Base-by-base conservation (phyloP, 2,113 vertebrate genomes). In the Mustelus asterias region DNA sequence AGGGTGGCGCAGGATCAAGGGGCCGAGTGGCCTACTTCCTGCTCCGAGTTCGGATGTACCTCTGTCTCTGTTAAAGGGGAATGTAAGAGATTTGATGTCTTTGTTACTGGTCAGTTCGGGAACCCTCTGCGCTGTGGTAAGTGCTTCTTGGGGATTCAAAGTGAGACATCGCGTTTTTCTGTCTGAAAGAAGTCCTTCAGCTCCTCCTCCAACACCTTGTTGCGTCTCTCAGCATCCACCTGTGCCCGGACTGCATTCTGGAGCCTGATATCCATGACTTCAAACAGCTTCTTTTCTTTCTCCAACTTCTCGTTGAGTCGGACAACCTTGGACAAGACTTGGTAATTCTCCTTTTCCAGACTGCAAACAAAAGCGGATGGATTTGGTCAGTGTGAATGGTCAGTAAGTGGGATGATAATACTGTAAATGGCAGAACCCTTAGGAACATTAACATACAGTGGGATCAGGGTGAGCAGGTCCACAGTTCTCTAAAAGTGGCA, bases 301-400 rank as follows among this genome's bases (percentile, higher is more conserved):
- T 99, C 98, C 70, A 99, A 58, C 6, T 98, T 98, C 29, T 98
- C 97, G 65, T 96, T 98, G 80, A 99, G 98, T 96, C 98, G 98
- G 0, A 98, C 97, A 80, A 99, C 98, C 13, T 97, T 98, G 95
- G 98, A 97, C 96, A 97, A 98, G 76, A 98, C 98, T 0, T 99
- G 98, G 2, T 97, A 98, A 96, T 99, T 99, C 96, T 98, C 98
- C 96, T 98, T 97, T 96, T 98, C 97, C 0, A 99, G 97, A 95
- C 99, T 99, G 97, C 0, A 72, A 96, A 96, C 96, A 78, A 90
- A 65, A 44, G 60, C 29, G 60, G 29, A 94, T 94, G 18, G 65
- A 65, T n/a, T 92, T n/a, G 11, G 89, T 65, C 29, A 18, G 78
- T 18, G 13, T 41, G 29, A 78, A n/a, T 26, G 11, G 29, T 0